Percentiles rank a stretch among this genome's conserved stretches.
Evolutionary conservation across 2,797 vertebrate genomes (phyloP).

Genomic region (Ctenosaura bakeri): DNA sequence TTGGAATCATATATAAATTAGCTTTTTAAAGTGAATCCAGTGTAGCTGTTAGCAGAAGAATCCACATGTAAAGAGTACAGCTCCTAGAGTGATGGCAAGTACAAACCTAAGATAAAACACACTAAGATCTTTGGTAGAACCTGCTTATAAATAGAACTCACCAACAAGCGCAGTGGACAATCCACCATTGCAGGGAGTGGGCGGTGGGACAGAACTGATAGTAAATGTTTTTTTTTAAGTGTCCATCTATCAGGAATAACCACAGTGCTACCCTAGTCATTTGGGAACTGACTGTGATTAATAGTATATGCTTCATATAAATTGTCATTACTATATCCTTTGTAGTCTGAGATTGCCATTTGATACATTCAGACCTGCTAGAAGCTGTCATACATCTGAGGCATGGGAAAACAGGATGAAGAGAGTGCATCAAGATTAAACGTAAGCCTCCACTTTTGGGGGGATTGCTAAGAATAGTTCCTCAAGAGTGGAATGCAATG

Average conservation of each 20-base stretch:
- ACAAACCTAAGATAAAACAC: not conserved
- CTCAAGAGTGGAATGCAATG: constrained; percentile 3
- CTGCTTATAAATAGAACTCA: constrained; percentile 6
- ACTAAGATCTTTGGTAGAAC: not conserved
- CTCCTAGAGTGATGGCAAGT: not conserved
- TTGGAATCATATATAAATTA: not conserved
- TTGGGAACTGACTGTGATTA: not conserved
- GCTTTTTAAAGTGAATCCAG: not conserved
- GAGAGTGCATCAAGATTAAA: not conserved
- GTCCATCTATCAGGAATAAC: not conserved
- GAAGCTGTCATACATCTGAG: constrained; percentile 15
- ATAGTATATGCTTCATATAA: constrained; percentile 9
- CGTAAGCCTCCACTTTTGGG: not conserved
- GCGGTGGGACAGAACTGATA: not conserved
- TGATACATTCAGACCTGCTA: not conserved
- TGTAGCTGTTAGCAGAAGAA: not conserved
- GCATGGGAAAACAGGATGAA: not conserved
- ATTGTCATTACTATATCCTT: not conserved
- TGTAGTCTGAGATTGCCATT: not conserved
- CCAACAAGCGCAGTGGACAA: not conserved
- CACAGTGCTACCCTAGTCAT: not conserved
- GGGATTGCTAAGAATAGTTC: not conserved
- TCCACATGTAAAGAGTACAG: not conserved
- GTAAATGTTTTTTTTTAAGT: not conserved
- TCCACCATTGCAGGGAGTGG: not conserved